These are phyloP conservation scores for Triplophysa dalaica DNA, from an alignment of 2,113 vertebrate genomes.

Conservation along the genomic window DNA sequence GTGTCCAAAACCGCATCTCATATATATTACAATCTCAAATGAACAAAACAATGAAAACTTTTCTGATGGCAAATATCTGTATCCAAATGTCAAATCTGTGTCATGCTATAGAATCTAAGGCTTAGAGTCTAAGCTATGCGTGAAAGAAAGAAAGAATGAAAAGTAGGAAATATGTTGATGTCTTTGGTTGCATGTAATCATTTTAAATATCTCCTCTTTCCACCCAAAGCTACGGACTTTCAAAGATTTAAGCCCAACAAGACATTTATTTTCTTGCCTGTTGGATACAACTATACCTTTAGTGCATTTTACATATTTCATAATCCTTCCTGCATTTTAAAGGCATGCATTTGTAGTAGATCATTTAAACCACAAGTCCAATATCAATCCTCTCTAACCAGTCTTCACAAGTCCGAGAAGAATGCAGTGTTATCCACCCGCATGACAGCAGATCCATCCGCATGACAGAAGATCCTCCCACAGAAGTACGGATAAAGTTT, in stretches of 20 bases:
- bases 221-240: not conserved
- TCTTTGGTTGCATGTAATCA: conserved; percentile 16
- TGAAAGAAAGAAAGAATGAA: no score
- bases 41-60: not conserved
- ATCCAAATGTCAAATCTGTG: not conserved
- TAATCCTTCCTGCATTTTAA: not conserved
- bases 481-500: conserved; percentile 14
- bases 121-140: not conserved
- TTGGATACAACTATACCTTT: conserved; percentile 14
- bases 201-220: not conserved
- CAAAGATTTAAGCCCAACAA: not conserved
- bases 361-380: conserved; percentile 2
- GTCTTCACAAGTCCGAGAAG: not conserved
- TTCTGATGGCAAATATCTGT: not conserved
- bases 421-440: not conserved
- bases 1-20: not conserved
- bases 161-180: not conserved
- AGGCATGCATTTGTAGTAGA: conserved; percentile 14
- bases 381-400: not conserved
- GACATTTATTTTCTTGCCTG: not conserved
- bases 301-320: conserved; percentile 14
- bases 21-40: not conserved
- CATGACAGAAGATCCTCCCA: not conserved
- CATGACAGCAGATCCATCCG: no score
- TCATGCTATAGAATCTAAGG: not conserved